phyloP scores from a whole-genome alignment of 2,888 invertebrate genomes.

The Alitta virens region DNA sequence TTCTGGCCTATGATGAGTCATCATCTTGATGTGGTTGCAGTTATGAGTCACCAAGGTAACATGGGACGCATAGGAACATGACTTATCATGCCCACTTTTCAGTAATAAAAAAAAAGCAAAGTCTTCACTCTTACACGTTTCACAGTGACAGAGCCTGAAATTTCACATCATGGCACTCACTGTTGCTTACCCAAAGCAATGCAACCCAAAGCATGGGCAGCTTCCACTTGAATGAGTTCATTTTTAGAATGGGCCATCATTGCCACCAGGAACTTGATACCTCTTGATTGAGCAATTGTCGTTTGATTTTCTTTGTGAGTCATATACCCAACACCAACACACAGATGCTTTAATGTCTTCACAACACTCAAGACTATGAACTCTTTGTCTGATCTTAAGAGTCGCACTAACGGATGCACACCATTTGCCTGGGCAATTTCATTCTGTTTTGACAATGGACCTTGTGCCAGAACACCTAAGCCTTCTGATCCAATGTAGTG shows the following conservation, averaged over 20 bases:
- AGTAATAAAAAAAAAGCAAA: too few relatives aligned
- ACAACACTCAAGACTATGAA: slow-evolving; percentile 52
- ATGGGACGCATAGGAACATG: too few relatives aligned
- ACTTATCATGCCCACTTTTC: too few relatives aligned
- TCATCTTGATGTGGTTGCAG: too few relatives aligned
- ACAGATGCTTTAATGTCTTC: slow-evolving; percentile 46
- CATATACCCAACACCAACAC: slow-evolving; percentile 52
- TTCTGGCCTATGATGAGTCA: too few relatives aligned
- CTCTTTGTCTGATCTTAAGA: slow-evolving; percentile 48
- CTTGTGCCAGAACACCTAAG: slow-evolving; percentile 50
- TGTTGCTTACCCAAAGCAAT: slow-evolving; percentile 51
- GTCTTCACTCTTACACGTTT: too few relatives aligned
- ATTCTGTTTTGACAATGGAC: slow-evolving; percentile 46
- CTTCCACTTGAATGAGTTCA: slow-evolving; percentile 52
- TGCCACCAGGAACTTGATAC: slow-evolving; percentile 49
- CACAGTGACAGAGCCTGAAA: too few relatives aligned
- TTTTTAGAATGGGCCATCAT: slow-evolving; percentile 51
- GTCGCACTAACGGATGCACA: slow-evolving; percentile 44
- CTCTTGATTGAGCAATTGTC: slow-evolving; percentile 44
- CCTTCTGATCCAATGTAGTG: slow-evolving; percentile 54
- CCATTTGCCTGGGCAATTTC: slow-evolving; percentile 48
- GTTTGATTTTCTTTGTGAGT: slow-evolving; percentile 47
- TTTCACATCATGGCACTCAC: too few relatives aligned
- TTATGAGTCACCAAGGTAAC: too few relatives aligned
- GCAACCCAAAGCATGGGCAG: slow-evolving; percentile 50